Conservation (phyloP, 1,140 invertebrate genomes). For the Nomia melanderi region DNA sequence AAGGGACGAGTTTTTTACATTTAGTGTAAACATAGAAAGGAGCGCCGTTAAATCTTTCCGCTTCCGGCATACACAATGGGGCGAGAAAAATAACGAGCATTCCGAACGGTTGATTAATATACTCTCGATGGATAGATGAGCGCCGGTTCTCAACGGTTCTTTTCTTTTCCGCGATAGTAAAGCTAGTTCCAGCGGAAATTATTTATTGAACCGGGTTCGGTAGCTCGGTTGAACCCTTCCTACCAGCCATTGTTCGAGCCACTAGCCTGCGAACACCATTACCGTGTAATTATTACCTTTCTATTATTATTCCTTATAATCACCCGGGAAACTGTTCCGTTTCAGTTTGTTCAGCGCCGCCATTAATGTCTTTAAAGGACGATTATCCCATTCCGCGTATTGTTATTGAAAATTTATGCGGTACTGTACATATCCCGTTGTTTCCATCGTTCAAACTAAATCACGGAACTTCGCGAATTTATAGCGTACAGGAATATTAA, state of each 20-base stretch:
- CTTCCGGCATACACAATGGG: background rate
- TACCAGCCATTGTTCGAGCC: background rate
- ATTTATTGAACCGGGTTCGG: background rate
- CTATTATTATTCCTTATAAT: background rate
- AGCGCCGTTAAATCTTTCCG: background rate
- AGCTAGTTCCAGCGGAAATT: background rate
- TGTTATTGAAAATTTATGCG: background rate
- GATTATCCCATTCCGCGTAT: background rate
- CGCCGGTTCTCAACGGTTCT: background rate
- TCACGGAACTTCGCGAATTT: no score
- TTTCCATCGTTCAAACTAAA: no score
- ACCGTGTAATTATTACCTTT: background rate
- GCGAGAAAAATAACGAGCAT: conserved; percentile 1
- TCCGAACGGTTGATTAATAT: background rate
- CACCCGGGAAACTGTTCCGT: background rate
- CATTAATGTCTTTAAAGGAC: background rate
- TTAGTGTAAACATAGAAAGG: background rate
- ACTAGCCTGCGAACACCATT: background rate
- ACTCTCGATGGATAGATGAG: background rate
- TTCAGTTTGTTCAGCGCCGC: background rate
- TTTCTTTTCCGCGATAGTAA: background rate
- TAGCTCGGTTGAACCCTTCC: background rate
- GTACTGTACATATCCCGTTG: no score
- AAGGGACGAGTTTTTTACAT: background rate
- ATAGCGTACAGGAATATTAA: no score